phyloP scores from a whole-genome alignment of 2,888 invertebrate species.

The Sycophila texana region DNA sequence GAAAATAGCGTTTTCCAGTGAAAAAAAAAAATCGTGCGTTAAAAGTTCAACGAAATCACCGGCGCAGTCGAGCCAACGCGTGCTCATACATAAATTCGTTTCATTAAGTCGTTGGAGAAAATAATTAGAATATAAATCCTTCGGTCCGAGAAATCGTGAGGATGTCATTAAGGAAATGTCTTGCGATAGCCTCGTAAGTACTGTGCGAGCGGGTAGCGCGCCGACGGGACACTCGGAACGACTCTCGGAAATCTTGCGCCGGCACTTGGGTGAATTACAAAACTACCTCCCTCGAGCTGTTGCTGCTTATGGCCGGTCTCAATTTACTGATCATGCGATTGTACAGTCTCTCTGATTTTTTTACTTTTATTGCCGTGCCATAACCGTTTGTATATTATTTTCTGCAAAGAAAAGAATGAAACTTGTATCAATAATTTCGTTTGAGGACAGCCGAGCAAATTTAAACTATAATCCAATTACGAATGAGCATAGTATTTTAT shows the following conservation, averaged over 20 bases:
- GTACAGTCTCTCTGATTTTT: too few relatives aligned
- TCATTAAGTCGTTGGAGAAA: constrained; percentile 40
- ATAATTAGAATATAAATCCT: constrained; percentile 37
- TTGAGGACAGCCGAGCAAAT: too few relatives aligned
- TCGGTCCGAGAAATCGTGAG: constrained; percentile 11
- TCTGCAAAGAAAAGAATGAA: neutral
- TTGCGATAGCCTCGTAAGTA: neutral
- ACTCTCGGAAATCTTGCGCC: constrained; percentile 34
- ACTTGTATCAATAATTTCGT: too few relatives aligned
- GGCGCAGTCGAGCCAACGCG: neutral
- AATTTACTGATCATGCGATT: constrained; percentile 2
- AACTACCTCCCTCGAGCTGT: constrained; percentile 19
- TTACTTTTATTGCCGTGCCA: too few relatives aligned
- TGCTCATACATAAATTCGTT: constrained; percentile 28
- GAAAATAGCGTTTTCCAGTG: too few relatives aligned
- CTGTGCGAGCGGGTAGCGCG: neutral
- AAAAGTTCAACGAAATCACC: neutral
- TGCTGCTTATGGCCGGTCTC: neutral
- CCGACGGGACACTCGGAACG: neutral
- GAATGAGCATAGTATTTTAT: too few relatives aligned
- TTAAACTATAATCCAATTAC: too few relatives aligned
- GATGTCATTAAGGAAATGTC: constrained; percentile 26
- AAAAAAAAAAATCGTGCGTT: neutral
- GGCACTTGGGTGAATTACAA: constrained; percentile 36
- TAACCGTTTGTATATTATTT: neutral